Evolutionary conservation across 2,888 invertebrate species (phyloP), one percentile per base, ranked within the genome.

Genomic region (Perizoma flavofasciatum): DNA sequence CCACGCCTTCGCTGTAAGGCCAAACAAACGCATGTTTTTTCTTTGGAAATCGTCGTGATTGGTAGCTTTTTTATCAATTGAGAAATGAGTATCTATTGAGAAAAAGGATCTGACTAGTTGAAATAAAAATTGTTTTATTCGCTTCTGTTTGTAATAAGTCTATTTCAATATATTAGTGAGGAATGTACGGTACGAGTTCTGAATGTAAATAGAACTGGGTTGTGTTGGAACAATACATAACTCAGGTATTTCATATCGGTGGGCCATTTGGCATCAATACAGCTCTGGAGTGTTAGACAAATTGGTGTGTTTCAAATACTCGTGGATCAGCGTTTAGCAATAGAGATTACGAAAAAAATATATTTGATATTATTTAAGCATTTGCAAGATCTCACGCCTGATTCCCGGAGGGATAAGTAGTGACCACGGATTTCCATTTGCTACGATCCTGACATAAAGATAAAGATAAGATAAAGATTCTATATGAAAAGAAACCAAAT

Each of bases 101-200:
- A 22, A 22, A 22, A 22, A 22, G 3, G 22, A 22, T 11, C 11
- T 4, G 43, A 44, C 22, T 44, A 44, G 44, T 44, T 7, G 22
- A 35, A 48, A 39, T 7, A 46, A 35, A 33, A 72, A 71, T 73
- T 70, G 74, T 75, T 75, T 72, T 74, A 73, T 70, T 70, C 53
- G 53, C 59, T 55, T 54, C 63, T 57, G 65, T 70, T 71, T 72
- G 72, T 66, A 72, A 70, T 69, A 67, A 65, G 63, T 69, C 68
- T 68, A 76, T 76, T 76, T 73, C 64, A 72, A 74, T 76, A 71
- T 75, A 73, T 72, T 73, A 75, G 68, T 67, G 69, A 70, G 75
- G 78, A 76, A 78, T 78, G 71, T 72, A 66, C 70, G 69, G 22
- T 76, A 56, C 56, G 65, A 64, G 67, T 70, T 69, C 61, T 61